A percentile compares a stretch with the other conserved stretches of the same genome.
phyloP scores from a whole-genome alignment of 1,140 invertebrate species.

The Drosophila quadrilineata region DNA sequence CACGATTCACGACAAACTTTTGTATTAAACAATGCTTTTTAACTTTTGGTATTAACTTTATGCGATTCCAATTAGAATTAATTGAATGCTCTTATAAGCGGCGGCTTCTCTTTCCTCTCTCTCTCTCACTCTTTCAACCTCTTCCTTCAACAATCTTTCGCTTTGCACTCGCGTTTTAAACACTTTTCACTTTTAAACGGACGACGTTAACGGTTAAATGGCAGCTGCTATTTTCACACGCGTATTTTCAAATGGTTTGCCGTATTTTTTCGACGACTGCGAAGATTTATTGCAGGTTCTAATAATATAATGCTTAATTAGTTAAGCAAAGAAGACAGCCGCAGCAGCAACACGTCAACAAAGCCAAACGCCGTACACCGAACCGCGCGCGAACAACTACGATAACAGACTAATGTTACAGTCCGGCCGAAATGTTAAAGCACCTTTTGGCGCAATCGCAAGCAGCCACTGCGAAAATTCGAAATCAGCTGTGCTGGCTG shows the following conservation, averaged over 20 bases:
- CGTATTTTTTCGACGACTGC: too few species aligned
- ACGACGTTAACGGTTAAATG: not conserved
- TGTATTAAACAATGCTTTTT: constrained; percentile 9
- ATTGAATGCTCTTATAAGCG: too few species aligned
- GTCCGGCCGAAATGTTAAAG: not conserved
- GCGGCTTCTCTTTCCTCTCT: too few species aligned
- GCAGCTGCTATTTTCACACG: too few species aligned
- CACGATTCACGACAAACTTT: not conserved
- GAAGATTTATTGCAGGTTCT: constrained; percentile 32
- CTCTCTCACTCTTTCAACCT: too few species aligned
- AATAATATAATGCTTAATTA: constrained; percentile 32
- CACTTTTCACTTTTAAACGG: constrained; percentile 7
- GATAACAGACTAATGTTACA: constrained; percentile 44
- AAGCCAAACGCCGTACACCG: constrained; percentile 23
- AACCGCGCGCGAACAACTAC: constrained; percentile 32
- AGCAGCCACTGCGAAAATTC: constrained; percentile 24
- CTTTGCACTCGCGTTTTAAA: constrained; percentile 3
- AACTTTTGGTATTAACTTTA: too few species aligned
- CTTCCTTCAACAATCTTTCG: too few species aligned
- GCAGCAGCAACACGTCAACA: constrained; percentile 27
- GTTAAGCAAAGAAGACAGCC: too few species aligned
- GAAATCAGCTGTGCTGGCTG: constrained; percentile 24
- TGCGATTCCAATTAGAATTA: too few species aligned
- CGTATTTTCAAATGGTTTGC: too few species aligned
- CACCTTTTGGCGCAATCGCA: constrained; percentile 34